Evolutionary conservation across 1,140 invertebrate species (phyloP), one percentile per base, ranked within the genome.

Genomic region (Dinoponera quadriceps): DNA sequence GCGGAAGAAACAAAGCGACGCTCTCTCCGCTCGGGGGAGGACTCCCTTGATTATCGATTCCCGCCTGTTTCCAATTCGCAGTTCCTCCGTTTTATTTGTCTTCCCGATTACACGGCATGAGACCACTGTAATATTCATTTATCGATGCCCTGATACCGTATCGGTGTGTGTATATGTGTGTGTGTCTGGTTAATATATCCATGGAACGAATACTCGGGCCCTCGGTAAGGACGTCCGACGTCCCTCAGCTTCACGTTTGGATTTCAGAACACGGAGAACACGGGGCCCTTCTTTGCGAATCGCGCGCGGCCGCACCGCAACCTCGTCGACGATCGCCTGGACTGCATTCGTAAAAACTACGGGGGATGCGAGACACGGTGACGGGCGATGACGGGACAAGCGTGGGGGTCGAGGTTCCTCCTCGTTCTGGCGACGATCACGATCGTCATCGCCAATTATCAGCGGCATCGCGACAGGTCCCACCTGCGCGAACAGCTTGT

Each of bases 401-500:
- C 81, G 89, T 92, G 92, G 92, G 90, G 88, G 88, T 91, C 90
- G 85, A 92, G 90, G 85, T 90, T 93, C 85, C 88, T 93, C 85
- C 88, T 93, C 77, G 88, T 92, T 75, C 83, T 94, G 82, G 84
- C 88, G 80, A 91, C 90, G 83, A 91, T 90, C 29, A 92, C 92
- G 73, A 84, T 93, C 74, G 92, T 93, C 82, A 93, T 92, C 65
- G 91, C 89, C 78, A 92, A 93, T 91, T 91, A 92, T 90, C 92
- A 91, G 57, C 90, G 80, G 73, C 88, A 90, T 71, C 85, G 88
- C 69, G 90, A 92, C 88, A 92, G 60, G 55, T 91, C 83, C 87
- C 84, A 77, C 62, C 75, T 88, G 62, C 86, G 82, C 77, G 89
- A 88, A 81, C 85, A 90, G 68, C 86, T 88, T 74, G 84, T 86